phyloP scores from a whole-genome alignment of 2,113 vertebrate species.

The Mus pahari region DNA sequence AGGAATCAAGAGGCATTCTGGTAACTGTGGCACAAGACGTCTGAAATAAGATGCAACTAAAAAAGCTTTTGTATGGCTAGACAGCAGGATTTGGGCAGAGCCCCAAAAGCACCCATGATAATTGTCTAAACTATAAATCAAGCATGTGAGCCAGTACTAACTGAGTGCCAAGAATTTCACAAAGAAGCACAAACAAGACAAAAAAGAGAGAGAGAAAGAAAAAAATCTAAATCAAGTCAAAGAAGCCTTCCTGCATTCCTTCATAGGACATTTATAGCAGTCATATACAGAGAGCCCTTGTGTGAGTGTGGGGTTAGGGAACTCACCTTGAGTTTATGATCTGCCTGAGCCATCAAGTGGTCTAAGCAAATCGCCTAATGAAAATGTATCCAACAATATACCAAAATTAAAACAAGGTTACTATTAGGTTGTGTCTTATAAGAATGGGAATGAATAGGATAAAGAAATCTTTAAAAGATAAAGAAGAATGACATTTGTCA shows the following conservation, averaged over 20 bases:
- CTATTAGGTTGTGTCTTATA: neutral
- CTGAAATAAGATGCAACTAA: neutral
- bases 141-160: constrained; percentile 17
- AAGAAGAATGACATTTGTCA: neutral
- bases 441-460: neutral
- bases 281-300: neutral
- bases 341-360: neutral
- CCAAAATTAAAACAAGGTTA: constrained; percentile 16
- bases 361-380: neutral
- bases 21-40: neutral
- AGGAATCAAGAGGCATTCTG: neutral
- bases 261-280: neutral
- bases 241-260: neutral
- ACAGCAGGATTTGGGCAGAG: neutral
- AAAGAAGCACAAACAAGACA: neutral
- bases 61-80: neutral
- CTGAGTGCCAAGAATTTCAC: neutral
- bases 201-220: neutral
- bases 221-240: constrained; percentile 22
- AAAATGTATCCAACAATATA: neutral
- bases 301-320: neutral
- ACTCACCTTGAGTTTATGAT: neutral
- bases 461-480: neutral
- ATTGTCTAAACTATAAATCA: constrained; percentile 32
- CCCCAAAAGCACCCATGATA: neutral